phyloP scores from a whole-genome alignment of 2,797 vertebrate genomes.

The Spea hammondii region DNA sequence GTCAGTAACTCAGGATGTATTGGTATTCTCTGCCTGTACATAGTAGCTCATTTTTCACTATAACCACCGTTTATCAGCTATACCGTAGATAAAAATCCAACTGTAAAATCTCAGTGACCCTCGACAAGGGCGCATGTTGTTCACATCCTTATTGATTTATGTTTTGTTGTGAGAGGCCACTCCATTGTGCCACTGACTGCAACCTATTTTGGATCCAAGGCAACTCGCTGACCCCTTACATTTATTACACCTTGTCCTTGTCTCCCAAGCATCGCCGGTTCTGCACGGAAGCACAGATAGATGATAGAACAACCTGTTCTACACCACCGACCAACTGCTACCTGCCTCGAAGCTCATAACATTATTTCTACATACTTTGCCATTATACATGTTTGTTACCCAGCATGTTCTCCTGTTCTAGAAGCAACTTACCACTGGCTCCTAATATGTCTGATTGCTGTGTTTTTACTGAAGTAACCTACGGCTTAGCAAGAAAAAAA shows the following conservation, averaged over 20 bases:
- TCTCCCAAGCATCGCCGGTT: neutral
- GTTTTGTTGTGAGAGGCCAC: constrained; percentile 13
- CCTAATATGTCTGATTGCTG: too few relatives aligned
- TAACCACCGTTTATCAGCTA: constrained; percentile 12
- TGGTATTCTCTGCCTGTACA: neutral
- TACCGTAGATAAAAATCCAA: constrained; percentile 28
- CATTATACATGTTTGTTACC: too few relatives aligned
- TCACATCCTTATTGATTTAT: constrained; percentile 20
- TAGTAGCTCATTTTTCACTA: constrained; percentile 7
- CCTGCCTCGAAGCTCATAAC: neutral
- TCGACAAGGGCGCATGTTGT: constrained; percentile 5
- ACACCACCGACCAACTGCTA: neutral
- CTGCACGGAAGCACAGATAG: neutral
- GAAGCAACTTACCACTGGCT: too few relatives aligned
- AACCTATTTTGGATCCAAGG: constrained; percentile 23
- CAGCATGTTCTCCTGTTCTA: too few relatives aligned
- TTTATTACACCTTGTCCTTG: neutral
- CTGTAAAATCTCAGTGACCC: constrained; percentile 44
- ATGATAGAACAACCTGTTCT: neutral
- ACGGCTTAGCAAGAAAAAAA: too few relatives aligned
- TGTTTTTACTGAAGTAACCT: too few relatives aligned
- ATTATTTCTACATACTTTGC: too few relatives aligned
- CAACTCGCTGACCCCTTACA: constrained; percentile 2
- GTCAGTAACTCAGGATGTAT: neutral
- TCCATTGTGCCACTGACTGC: constrained; percentile 32